A percentile compares a stretch with the other conserved stretches of the same genome.
Conservation (phyloP, 2,113 vertebrate species). For the Ictalurus furcatus region DNA sequence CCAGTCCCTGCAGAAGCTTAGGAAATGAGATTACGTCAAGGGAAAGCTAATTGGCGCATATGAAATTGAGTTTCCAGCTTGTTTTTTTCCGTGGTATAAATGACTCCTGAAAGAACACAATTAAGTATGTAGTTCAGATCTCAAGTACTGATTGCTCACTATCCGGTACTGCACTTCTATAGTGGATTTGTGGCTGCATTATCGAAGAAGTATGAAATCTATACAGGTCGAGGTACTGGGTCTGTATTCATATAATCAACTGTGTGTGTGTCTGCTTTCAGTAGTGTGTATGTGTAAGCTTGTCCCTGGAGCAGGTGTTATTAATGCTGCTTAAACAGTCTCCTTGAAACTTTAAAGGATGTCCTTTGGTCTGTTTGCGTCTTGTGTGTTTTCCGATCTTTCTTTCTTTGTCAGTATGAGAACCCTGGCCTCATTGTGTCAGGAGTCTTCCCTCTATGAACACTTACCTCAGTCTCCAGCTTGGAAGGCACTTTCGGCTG, state of each 20-base stretch:
- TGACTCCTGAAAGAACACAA: constrained; percentile 2
- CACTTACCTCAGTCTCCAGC: not conserved
- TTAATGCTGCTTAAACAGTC: no score
- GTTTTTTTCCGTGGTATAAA: constrained; percentile 6
- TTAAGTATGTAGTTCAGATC: not conserved
- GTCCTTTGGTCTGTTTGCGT: not conserved
- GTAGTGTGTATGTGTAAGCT: not conserved
- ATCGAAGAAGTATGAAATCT: not conserved
- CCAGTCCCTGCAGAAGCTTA: not conserved
- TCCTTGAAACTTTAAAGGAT: constrained; percentile 21
- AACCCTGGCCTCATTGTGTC: constrained; percentile 34
- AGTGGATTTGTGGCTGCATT: not conserved
- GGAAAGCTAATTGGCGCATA: constrained; percentile 4
- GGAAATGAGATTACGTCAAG: constrained; percentile 23
- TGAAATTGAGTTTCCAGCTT: constrained; percentile 28
- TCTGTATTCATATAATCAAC: not conserved
- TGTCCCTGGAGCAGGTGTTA: no score
- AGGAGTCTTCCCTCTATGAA: not conserved
- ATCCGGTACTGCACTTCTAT: not conserved
- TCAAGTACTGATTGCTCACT: not conserved
- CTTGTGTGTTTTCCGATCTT: not conserved
- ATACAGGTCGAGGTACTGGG: constrained; percentile 7
- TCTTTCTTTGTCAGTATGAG: not conserved
- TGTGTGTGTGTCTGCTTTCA: not conserved
- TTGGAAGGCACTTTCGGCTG: constrained; percentile 9